Evolutionary conservation across 2,888 invertebrate species (phyloP), one percentile per base, ranked within the genome.

Genomic region (Nowickia ferox): DNA sequence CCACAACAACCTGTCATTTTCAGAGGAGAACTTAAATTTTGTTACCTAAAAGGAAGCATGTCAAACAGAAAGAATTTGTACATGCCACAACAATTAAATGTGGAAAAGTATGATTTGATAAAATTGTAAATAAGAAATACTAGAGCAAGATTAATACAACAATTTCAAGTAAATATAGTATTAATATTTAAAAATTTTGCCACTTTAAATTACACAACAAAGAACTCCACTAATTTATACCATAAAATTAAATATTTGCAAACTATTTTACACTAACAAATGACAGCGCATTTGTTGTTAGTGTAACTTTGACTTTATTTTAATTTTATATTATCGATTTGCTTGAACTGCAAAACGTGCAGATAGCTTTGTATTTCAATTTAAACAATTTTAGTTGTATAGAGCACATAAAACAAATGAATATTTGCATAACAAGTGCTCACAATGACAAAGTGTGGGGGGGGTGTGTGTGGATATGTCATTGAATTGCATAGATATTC

Each of bases 311-410:
- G 59, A 55, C 78, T 77, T 79, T 46, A 65, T 51, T 57, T 76
- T 80, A 79, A 76, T 79, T 79, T 84, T 22, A 57, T 51, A 69
- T 72, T 80, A 84, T 76, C 72, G 80, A 80, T 84, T 84, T 79
- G 51, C 51, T 79, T 61, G 57, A 63, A 63, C 30, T 48, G 19
- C 10, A 1, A 11, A 15, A 38, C 19, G 11, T 19, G 11, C 15
- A 51, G 9, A 55, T 22, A 30, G 15, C 5, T 44, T 46, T 13
- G 11, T 13, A 30, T 17, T 17, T 30, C 30, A 22, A 30, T 48
- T 61, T 9, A 38, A 51, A 19, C 17, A 17, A 48, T 46, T 72
- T 48, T 42, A 71, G 13, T 59, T 59, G 2, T 15, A 51, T n/a
- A 8, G 15, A 57, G 30, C 19, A 13, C 15, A 48, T 38, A 30